phyloP scores from a whole-genome alignment of 2,888 invertebrate genomes.

The Tyria jacobaeae region DNA sequence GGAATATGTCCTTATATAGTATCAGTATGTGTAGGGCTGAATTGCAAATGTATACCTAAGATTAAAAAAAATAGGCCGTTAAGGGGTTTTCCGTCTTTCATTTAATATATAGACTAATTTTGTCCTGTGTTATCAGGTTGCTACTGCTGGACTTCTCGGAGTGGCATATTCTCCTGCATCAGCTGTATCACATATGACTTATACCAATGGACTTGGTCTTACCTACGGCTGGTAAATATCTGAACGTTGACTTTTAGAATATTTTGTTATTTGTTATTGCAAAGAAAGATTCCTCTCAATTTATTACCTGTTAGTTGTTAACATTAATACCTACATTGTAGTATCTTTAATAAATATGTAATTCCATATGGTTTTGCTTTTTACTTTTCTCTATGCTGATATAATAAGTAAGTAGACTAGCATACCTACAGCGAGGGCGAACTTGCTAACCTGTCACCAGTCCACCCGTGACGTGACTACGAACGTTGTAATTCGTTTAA shows the following conservation, averaged over 20 bases:
- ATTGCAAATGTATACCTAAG: too few species aligned
- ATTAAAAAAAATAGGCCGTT: too few species aligned
- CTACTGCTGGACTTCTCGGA: slow-evolving; percentile 84
- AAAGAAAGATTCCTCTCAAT: slow-evolving; percentile 78
- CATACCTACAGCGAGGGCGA: too few species aligned
- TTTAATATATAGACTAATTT: neutral
- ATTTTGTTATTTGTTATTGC: slow-evolving; percentile 44
- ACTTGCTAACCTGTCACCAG: too few species aligned
- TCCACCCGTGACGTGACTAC: too few species aligned
- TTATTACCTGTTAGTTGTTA: slow-evolving; percentile 79
- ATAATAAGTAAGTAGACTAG: too few species aligned
- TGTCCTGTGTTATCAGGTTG: slow-evolving; percentile 66
- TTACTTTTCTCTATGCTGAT: neutral
- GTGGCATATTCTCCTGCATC: slow-evolving; percentile 88
- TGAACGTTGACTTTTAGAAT: slow-evolving; percentile 25
- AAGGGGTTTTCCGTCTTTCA: too few species aligned
- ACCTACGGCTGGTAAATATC: slow-evolving; percentile 84
- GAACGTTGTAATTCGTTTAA: too few species aligned
- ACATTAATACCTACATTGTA: slow-evolving; percentile 55
- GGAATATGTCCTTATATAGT: too few species aligned
- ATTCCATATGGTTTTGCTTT: slow-evolving; percentile 4
- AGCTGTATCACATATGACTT: slow-evolving; percentile 88
- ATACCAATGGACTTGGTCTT: slow-evolving; percentile 85
- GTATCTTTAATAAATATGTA: slow-evolving; percentile 33
- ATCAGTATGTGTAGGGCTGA: too few species aligned